phyloP scores from a whole-genome alignment of 2,797 vertebrate genomes.

The Delichon dasypus region DNA sequence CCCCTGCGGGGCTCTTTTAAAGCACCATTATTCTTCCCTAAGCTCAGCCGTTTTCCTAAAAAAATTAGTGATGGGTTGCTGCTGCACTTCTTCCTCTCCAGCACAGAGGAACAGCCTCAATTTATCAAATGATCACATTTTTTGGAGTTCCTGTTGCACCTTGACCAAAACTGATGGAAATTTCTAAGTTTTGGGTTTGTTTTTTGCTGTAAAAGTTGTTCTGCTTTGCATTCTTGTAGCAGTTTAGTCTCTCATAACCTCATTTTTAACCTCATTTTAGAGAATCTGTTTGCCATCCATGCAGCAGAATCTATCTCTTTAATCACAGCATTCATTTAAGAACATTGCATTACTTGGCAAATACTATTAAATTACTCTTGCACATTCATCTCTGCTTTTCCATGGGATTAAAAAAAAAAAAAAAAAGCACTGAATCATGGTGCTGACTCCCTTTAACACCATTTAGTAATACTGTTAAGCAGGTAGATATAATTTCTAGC shows the following conservation, averaged over 20 bases:
- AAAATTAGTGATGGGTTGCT: neutral
- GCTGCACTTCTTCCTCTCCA: neutral
- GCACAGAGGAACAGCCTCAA: neutral
- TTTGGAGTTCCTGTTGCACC: neutral
- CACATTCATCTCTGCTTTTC: neutral
- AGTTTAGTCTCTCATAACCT: neutral
- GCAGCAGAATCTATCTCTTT: neutral
- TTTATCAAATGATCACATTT: neutral
- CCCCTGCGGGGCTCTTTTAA: neutral
- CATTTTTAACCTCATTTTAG: neutral
- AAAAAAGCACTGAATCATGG: neutral
- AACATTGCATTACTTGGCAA: neutral
- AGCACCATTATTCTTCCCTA: neutral
- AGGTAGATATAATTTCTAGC: slow-evolving; percentile 20
- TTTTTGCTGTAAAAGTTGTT: neutral
- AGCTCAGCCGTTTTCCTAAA: neutral
- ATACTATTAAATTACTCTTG: neutral
- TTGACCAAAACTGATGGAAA: neutral
- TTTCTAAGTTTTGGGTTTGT: neutral
- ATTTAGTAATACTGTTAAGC: slow-evolving; percentile 32
- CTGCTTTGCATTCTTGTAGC: neutral
- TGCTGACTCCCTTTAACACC: neutral
- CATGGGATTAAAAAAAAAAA: neutral
- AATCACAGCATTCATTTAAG: neutral
- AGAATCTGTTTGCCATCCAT: neutral